phyloP scores from a whole-genome alignment of 2,797 vertebrate species.

The Phataginus tricuspis region DNA sequence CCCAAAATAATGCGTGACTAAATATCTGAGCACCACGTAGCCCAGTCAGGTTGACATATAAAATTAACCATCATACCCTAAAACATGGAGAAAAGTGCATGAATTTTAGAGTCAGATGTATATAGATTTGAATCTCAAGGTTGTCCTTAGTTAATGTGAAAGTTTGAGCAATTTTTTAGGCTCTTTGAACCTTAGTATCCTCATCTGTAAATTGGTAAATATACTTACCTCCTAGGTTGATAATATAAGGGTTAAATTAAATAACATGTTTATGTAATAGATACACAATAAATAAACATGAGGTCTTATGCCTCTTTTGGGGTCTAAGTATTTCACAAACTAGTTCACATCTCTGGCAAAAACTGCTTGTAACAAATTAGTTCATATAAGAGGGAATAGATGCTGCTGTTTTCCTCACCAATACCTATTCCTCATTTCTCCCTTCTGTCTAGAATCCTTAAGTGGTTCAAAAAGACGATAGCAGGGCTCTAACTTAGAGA shows the following conservation, averaged over 20 bases:
- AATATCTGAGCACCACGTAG: not conserved
- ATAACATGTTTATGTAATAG: not conserved
- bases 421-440: conserved; percentile 18
- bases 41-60: not conserved
- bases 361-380: not conserved
- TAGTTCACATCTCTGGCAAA: not conserved
- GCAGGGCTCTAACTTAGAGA: not conserved
- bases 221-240: not conserved
- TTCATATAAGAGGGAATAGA: not conserved
- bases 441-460: not conserved
- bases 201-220: not conserved
- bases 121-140: not conserved
- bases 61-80: not conserved
- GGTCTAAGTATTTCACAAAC: conserved; percentile 21
- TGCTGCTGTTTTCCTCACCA: not conserved
- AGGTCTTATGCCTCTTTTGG: not conserved
- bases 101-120: not conserved
- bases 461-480: not conserved
- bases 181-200: not conserved
- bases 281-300: not conserved
- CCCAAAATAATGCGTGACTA: not conserved
- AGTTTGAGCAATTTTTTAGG: not conserved
- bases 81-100: not conserved
- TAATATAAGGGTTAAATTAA: not conserved
- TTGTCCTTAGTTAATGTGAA: not conserved